Base-by-base conservation (phyloP, 2,113 vertebrate species). In the Micromys minutus region DNA sequence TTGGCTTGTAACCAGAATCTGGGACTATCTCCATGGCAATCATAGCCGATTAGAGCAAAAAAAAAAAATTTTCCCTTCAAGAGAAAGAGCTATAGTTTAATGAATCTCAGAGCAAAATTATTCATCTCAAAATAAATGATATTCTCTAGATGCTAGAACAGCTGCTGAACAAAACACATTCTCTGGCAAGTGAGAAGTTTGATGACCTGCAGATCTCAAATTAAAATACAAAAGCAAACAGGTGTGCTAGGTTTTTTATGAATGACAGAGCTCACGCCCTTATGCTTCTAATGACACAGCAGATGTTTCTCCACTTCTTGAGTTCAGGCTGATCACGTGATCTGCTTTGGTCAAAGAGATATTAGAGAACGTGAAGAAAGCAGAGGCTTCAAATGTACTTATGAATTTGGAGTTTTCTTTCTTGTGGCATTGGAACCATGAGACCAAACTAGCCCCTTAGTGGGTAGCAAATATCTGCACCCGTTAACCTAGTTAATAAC, bases 81-180 rank as follows among this genome's bases (percentile, higher is more conserved):
- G 71, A 80, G 86, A 90, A 95, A 95, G 9, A 87, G 36, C 50
- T 91, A 90, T 57, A 92, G 52, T 87, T 91, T 96, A 96, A 94
- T 97, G 96, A 95, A 90, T 96, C 80, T 96, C 71, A 75, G 75
- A 89, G 71, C 3, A 94, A 89, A 98, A 84, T 94, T 71, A 67
- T 86, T 96, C 89, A 95, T 96, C 81, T 95, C 63, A 93, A 97
- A 97, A 91, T 87, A 95, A 96, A 96, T 95, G 42, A 81, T 94
- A 91, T 94, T 94, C 52, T 91, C 69, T 95, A 59, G 87, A 74
- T 94, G 84, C 50, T 90, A 89, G 59, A 96, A 95, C 76, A 94
- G 45, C 87, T 96, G 93, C 93, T 94, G 76, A 95, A 79, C 36
- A 91, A 95, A 95, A 87, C 85, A 83, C 21, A 87, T 95, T 96